Percentiles rank a stretch among this genome's conserved stretches.
phyloP scores from a whole-genome alignment of 1,140 invertebrate species.

The Maconellicoccus hirsutus region DNA sequence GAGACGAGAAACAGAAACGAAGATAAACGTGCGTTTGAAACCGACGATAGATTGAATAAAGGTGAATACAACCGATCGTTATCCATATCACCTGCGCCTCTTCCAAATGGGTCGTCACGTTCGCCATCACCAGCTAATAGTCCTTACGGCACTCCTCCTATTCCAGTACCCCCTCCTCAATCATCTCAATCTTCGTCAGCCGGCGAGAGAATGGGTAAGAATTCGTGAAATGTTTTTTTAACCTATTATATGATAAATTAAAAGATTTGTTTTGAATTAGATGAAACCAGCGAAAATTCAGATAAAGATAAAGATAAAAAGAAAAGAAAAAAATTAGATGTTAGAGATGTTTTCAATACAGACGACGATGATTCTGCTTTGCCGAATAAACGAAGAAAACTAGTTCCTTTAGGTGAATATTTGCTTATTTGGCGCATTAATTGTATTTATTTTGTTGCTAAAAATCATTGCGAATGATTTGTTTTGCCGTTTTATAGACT shows the following conservation, averaged over 20 bases:
- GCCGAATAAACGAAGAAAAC: slow-evolving; percentile 60
- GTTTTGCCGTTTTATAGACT: slow-evolving; percentile 38
- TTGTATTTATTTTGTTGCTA: not conserved
- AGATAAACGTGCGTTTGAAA: not conserved
- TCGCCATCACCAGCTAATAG: not conserved
- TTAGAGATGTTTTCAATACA: slow-evolving; percentile 82
- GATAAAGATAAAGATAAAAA: slow-evolving; percentile 23
- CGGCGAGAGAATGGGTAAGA: slow-evolving; percentile 19
- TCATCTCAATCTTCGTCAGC: not conserved
- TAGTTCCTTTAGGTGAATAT: slow-evolving; percentile 60
- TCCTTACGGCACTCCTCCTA: slow-evolving; percentile 11
- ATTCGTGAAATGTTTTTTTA: no score
- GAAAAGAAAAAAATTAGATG: slow-evolving; percentile 41
- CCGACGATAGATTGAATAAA: not conserved
- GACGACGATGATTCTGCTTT: slow-evolving; percentile 55
- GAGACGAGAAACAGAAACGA: not conserved
- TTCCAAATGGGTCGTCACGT: not conserved
- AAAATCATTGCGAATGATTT: not conserved
- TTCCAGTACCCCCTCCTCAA: slow-evolving; percentile 16
- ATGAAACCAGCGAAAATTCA: not conserved
- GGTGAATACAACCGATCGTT: not conserved
- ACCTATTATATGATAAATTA: no score
- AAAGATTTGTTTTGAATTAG: not conserved
- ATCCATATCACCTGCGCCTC: not conserved
- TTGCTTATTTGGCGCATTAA: slow-evolving; percentile 24